Base-by-base conservation (phyloP, 2,113 vertebrate species). In the Dipodomys merriami region DNA sequence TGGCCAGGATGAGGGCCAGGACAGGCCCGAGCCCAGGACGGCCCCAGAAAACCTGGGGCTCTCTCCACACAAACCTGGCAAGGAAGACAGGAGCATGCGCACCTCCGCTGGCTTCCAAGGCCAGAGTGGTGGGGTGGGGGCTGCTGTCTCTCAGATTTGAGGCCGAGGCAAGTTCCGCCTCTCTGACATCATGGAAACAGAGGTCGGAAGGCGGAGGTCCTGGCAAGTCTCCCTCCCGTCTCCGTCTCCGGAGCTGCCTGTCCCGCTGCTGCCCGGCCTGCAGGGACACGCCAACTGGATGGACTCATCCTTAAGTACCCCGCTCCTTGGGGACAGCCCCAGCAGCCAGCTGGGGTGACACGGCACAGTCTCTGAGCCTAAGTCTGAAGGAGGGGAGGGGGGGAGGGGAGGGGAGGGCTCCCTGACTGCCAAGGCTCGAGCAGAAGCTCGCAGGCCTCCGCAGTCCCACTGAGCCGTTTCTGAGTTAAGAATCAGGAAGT, bases 151-250 rank as follows among this genome's bases (percentile, higher is more conserved):
- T 15, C 57, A 4, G 10, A 33, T 46, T 11, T 49, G 85, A 88
- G 91, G 89, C 87, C 0, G 22, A 9, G 72, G 49, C 30, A 20
- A 39, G 95, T 76, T 87, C 96, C 96, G 77, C 93, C 95, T 92
- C 93, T 93, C 84, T 97, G 97, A 97, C 96, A 94, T 96, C 96
- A 96, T 94, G 96, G 96, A 97, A 97, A 97, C 86, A 79, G 88
- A 94, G 68, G 83, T 94, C 65, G 13, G 0, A 88, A 92, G 94
- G 90, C 80, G 0, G 71, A 49, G 67, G 96, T 78, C 89, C 64
- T 39, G 64, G 95, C 92, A 74, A 67, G 39, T 0, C 67, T 53
- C 79, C 83, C 78, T 73, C 89, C 67, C 5, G 1, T 35, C 57
- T 19, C 8, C 12, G 16, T 60, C 77, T 65, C 78, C 0, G 60